phyloP scores from a whole-genome alignment of 1,140 invertebrate genomes.

The Drosophila arawakana region DNA sequence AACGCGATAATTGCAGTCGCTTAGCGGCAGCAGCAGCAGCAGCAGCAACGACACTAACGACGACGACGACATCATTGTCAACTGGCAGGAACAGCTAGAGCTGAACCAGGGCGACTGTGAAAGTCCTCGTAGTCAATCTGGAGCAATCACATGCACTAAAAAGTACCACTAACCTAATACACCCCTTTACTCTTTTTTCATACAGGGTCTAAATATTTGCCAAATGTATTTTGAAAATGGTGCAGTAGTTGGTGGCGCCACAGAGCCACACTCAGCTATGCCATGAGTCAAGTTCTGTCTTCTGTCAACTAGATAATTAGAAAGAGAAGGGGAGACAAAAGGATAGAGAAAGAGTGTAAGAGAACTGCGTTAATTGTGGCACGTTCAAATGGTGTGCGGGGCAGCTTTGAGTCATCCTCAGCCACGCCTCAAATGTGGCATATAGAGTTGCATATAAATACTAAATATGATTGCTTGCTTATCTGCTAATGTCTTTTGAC shows the following conservation, averaged over 20 bases:
- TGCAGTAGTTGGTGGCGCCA: conserved; percentile 61
- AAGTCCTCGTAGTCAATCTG: too few relatives aligned
- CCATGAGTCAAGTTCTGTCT: conserved; percentile 12
- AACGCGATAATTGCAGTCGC: conserved; percentile 60
- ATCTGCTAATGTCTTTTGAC: conserved; percentile 65
- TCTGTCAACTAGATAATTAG: conserved; percentile 70
- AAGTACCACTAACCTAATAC: too few relatives aligned
- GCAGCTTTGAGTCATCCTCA: conserved; percentile 35
- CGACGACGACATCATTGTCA: conserved; percentile 59
- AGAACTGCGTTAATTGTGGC: conserved; percentile 73
- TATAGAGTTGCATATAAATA: conserved; percentile 18
- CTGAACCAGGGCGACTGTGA: too few relatives aligned
- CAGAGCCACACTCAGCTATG: not conserved
- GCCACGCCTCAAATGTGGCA: conserved; percentile 41
- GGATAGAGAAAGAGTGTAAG: conserved; percentile 42
- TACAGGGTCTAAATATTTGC: conserved; percentile 53
- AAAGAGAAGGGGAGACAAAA: conserved; percentile 1
- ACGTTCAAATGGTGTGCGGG: conserved; percentile 43
- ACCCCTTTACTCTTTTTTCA: too few relatives aligned
- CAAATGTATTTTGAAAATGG: conserved; percentile 60
- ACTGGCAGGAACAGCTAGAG: too few relatives aligned
- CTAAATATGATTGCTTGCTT: conserved; percentile 41
- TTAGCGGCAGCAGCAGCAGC: conserved; percentile 18
- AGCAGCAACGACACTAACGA: conserved; percentile 9
- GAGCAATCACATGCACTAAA: too few relatives aligned